Base-by-base conservation (phyloP, 2,888 invertebrate genomes). In the Cartodere bifasciata region DNA sequence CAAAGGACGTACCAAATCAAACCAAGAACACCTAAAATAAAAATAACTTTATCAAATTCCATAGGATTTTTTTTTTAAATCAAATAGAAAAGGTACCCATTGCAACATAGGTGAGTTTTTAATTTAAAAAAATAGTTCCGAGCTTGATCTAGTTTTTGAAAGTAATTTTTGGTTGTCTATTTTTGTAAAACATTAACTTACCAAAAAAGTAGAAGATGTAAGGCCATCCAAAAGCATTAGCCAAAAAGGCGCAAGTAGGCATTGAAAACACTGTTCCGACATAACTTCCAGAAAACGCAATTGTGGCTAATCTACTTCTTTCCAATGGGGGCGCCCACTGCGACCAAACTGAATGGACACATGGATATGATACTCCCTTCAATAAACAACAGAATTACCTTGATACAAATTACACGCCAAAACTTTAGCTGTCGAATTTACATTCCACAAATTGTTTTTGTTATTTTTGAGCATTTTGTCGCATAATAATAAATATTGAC, bases 251-350 rank as follows among this genome's bases (percentile, higher is more conserved):
- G 33, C 80, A 78, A 0, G 78, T 53, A 0, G 82, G 82, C 74
- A 86, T 76, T 0, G 85, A 73, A 4, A 85, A 66, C 1, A 85
- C 84, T 0, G 85, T 85, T 15, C 86, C 86, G 1, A 81, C 76
- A 57, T 83, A 84, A 50, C 80, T 80, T 14, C 86, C 86, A 27
- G 84, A 81, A 60, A 84, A 85, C 0, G 83, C 82, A 39, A 85
- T 69, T 0, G 84, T 80, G 1, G 82, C 82, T 32, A 85, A 65
- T 1, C 80, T 67, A 3, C 82, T 80, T 20, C 84, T 67, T 49
- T 86, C 85, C 21, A 72, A 52, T 1, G 75, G 73, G 2, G 85
- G 85, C 10, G 83, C 76, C 86, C 86, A 86, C 26, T 74, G 70
- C 0, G 81, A 66, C 82, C 84, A 85, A 11, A 86, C 72, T 1